Percentiles rank a stretch among this genome's conserved stretches.
phyloP scores from a whole-genome alignment of 1,140 invertebrate genomes.

The Yoshiicerus persimilis region DNA sequence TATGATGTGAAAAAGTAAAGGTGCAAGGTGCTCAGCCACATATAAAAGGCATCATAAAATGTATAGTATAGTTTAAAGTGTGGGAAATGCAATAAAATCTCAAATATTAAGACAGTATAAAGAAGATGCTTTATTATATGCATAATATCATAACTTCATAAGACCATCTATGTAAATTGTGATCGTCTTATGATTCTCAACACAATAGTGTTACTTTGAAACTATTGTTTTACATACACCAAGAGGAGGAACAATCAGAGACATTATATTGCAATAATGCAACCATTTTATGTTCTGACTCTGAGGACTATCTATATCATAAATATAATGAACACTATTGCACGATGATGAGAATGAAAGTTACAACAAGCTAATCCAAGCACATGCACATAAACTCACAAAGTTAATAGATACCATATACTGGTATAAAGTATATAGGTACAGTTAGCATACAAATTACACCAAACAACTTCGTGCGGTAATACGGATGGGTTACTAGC shows the following conservation, averaged over 20 bases:
- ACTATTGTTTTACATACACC: neutral
- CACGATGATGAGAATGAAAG: neutral
- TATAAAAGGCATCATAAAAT: neutral
- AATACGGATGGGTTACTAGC: neutral
- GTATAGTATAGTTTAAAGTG: neutral
- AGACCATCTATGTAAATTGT: neutral
- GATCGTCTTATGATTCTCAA: neutral
- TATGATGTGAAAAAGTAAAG: neutral
- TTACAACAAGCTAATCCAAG: neutral
- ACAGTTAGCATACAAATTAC: neutral
- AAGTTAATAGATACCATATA: neutral
- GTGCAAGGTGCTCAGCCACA: neutral
- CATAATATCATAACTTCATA: too few species aligned
- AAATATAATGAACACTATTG: neutral
- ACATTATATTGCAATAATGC: neutral
- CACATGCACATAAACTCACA: neutral
- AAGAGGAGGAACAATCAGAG: neutral
- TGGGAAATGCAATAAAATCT: neutral
- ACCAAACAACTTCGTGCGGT: neutral
- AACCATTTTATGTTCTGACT: neutral
- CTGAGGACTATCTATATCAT: neutral
- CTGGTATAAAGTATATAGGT: neutral
- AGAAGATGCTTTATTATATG: neutral
- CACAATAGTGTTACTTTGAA: neutral
- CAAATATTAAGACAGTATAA: neutral